Percentiles rank a stretch among this genome's conserved stretches.
Conservation (phyloP, 2,113 vertebrate genomes). For the Gobiocypris rarus region DNA sequence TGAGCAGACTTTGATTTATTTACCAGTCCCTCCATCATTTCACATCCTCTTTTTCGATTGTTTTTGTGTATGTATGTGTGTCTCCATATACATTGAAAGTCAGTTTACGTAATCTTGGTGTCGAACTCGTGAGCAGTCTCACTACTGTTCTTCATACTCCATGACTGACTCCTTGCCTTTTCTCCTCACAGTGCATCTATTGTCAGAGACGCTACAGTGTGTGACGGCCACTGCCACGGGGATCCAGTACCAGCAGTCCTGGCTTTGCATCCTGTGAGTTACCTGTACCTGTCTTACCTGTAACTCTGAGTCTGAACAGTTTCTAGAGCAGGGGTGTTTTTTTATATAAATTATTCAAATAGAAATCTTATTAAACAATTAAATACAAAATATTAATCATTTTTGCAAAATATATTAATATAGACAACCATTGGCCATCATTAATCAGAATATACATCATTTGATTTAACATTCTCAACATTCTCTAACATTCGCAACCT, state of each 20-base stretch:
- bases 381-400: no score
- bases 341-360: no score
- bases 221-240: constrained; percentile 92
- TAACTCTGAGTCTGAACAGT: no score
- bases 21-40: constrained; percentile 10
- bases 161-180: constrained; percentile 55
- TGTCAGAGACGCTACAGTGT: constrained; percentile 96
- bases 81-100: not conserved
- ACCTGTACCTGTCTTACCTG: not conserved
- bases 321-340: constrained; percentile 23
- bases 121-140: not conserved
- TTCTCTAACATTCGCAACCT: no score
- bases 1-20: constrained; percentile 16
- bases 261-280: constrained; percentile 98
- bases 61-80: not conserved
- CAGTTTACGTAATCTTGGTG: constrained; percentile 35
- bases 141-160: not conserved
- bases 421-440: not conserved
- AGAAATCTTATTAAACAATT: no score
- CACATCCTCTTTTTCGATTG: constrained; percentile 11
- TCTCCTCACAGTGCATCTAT: constrained; percentile 85
- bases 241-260: constrained; percentile 97
- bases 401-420: not conserved
- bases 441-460: not conserved
- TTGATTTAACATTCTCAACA: not conserved